phyloP scores from a whole-genome alignment of 2,113 vertebrate species.

The Chunga burmeisteri region DNA sequence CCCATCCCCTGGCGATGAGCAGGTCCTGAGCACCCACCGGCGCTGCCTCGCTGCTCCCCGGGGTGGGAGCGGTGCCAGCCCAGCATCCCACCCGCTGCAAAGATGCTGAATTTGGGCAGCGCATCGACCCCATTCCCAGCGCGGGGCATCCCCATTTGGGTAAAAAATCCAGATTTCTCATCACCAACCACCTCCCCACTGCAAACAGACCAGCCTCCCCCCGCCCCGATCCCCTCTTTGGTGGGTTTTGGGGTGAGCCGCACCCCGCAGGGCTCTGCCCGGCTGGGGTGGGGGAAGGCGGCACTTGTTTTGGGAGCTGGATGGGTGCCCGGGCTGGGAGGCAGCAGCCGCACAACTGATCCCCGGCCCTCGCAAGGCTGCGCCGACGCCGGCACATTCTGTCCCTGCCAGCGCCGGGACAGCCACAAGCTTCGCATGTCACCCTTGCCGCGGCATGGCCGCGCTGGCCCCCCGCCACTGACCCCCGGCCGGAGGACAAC shows the following conservation, averaged over 20 bases:
- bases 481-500: neutral
- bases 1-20: neutral
- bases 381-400: slow-evolving; percentile 15
- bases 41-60: rapidly evolving
- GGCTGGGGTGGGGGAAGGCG: neutral
- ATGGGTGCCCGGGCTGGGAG: neutral
- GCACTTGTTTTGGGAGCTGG: slow-evolving; percentile 15
- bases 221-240: too few species aligned
- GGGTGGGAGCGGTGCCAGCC: rapidly evolving
- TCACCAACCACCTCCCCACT: rapidly evolving
- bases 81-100: rapidly evolving
- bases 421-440: neutral
- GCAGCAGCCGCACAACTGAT: neutral
- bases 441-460: neutral
- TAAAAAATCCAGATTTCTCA: neutral
- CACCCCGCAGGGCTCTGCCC: neutral
- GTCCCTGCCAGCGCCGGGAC: neutral
- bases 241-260: neutral
- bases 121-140: rapidly evolving
- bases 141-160: rapidly evolving
- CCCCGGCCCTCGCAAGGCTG: neutral
- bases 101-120: neutral
- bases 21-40: neutral
- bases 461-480: neutral
- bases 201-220: too few species aligned